phyloP scores from a whole-genome alignment of 2,113 vertebrate genomes.

The Corythornis cristatus region DNA sequence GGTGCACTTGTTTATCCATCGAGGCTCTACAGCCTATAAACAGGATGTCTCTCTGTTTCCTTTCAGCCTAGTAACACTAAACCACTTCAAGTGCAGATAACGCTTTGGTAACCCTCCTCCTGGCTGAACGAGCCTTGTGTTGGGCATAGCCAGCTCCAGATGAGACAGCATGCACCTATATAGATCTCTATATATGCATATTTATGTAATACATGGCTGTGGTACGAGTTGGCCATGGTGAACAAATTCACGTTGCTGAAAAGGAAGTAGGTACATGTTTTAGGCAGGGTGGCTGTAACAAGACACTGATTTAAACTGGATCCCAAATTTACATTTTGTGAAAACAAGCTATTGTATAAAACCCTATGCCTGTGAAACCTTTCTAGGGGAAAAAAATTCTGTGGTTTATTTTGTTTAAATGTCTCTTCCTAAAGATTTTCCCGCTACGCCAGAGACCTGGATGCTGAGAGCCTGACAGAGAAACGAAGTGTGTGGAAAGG shows the following conservation, averaged over 20 bases:
- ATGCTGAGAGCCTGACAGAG: not conserved
- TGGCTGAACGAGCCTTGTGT: not conserved
- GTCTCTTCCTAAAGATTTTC: not conserved
- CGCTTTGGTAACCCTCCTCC: not conserved
- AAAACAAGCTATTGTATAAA: not conserved
- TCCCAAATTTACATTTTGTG: not conserved
- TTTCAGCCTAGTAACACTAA: slow-evolving; percentile 40
- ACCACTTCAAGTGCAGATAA: not conserved
- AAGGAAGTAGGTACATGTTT: not conserved
- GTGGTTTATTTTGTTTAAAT: slow-evolving; percentile 1
- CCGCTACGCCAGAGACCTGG: accelerated
- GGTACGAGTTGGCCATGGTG: not conserved
- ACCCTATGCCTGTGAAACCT: not conserved
- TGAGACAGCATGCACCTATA: not conserved
- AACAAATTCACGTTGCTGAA: not conserved
- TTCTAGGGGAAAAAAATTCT: not conserved
- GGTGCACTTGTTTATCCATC: slow-evolving; percentile 36
- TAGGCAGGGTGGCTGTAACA: slow-evolving; percentile 1
- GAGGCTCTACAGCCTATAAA: slow-evolving; percentile 39
- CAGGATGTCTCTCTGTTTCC: slow-evolving; percentile 60
- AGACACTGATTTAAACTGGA: not conserved
- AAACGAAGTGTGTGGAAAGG: not conserved
- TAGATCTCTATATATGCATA: not conserved
- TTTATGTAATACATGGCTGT: not conserved
- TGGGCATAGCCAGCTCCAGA: not conserved